These are phyloP conservation scores for Melanotaenia maccullochi DNA, from an alignment of 2,797 vertebrate genomes.

Conservation along the genomic window DNA sequence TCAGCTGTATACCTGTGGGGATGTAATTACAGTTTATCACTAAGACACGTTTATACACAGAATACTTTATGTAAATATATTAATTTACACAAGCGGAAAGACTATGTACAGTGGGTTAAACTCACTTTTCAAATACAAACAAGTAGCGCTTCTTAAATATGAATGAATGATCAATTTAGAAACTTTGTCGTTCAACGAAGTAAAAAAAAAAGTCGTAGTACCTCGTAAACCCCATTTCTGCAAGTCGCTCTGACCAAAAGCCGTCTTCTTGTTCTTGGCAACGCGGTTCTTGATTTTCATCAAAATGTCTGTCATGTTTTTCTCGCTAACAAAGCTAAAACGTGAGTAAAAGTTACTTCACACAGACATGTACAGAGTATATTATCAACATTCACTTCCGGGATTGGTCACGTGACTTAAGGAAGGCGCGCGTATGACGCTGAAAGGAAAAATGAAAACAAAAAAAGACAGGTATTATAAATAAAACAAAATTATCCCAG, in stretches of 20 bases:
- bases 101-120: not conserved
- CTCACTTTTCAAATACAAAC: not conserved
- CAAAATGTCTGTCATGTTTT: slow-evolving; percentile 72
- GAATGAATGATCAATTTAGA: slow-evolving; percentile 2
- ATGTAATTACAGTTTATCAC: not conserved
- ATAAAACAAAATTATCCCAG: too few species aligned
- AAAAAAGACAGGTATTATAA: too few species aligned
- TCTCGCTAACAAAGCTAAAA: not conserved
- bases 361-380: too few species aligned
- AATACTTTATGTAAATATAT: not conserved
- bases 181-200: not conserved
- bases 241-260: slow-evolving; percentile 67
- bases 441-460: too few species aligned
- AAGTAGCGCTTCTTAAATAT: too few species aligned
- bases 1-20: slow-evolving; percentile 84
- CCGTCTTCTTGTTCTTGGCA: slow-evolving; percentile 52
- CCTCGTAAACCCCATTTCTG: slow-evolving; percentile 79
- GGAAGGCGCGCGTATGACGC: too few species aligned
- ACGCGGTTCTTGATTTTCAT: slow-evolving; percentile 53
- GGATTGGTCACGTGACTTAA: too few species aligned
- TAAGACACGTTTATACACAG: not conserved
- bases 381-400: too few species aligned
- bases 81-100: too few species aligned
- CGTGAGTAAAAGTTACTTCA: too few species aligned
- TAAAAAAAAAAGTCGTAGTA: slow-evolving; percentile 22